Evolutionary conservation across 1,140 invertebrate species (phyloP).

Genomic region (Drosophila eugracilis): DNA sequence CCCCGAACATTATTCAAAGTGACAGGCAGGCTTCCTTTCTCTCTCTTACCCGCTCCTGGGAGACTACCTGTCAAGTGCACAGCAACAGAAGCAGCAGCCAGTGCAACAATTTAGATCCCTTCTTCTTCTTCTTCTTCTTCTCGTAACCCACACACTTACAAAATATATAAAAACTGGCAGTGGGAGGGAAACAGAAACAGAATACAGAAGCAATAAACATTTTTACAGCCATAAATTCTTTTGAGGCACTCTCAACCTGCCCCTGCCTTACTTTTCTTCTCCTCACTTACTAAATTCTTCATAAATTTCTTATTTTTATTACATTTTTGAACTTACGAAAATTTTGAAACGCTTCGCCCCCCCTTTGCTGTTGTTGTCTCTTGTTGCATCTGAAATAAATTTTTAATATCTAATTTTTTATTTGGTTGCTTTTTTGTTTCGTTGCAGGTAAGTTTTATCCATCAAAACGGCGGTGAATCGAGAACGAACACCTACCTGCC

Average conservation of each 20-base stretch:
- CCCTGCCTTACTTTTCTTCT: constrained; percentile 5
- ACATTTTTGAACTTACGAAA: constrained; percentile 77
- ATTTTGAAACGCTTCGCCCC: constrained; percentile 44
- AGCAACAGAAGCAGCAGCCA: constrained; percentile 8
- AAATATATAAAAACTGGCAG: constrained; percentile 15
- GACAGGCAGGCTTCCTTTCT: constrained; percentile 51
- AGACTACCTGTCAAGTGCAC: constrained; percentile 67
- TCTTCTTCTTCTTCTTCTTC: too few species aligned
- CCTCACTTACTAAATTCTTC: constrained; percentile 71
- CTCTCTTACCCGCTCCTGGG: constrained; percentile 28
- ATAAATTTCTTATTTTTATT: constrained; percentile 80
- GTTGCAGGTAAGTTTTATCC: constrained; percentile 74
- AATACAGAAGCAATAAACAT: constrained; percentile 78
- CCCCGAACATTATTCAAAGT: constrained; percentile 72
- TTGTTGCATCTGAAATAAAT: constrained; percentile 50
- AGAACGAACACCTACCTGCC: constrained; percentile 2
- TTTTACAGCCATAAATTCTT: constrained; percentile 81
- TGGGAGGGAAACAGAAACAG: constrained; percentile 40
- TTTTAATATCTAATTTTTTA: constrained; percentile 76
- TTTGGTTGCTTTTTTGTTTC: constrained; percentile 40
- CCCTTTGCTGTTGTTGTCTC: constrained; percentile 13
- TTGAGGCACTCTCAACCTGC: constrained; percentile 29
- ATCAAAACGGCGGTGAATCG: constrained; percentile 26
- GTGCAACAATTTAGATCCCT: constrained; percentile 57
- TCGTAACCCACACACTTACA: constrained; percentile 3